Evolutionary conservation across 2,888 invertebrate genomes (phyloP).

Genomic region (Malacosoma neustria): DNA sequence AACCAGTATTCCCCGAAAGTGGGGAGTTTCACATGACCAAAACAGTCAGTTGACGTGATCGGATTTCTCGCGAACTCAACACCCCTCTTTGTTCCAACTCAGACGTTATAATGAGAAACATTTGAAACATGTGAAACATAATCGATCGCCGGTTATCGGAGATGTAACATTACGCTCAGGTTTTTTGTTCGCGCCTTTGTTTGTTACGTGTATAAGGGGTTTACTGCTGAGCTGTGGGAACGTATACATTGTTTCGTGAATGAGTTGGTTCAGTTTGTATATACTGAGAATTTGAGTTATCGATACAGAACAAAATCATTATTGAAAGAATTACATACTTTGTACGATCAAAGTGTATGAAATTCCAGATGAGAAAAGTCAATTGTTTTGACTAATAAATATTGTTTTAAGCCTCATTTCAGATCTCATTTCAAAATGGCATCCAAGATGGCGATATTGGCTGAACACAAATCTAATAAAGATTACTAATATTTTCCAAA

Average conservation of each 20-base stretch:
- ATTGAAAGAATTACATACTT: no score
- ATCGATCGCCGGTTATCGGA: conserved; percentile 60
- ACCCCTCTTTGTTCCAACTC: conserved; percentile 63
- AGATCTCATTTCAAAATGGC: no score
- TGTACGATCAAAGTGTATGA: no score
- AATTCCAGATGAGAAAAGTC: no score
- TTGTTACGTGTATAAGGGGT: conserved; percentile 28
- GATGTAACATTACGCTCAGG: conserved; percentile 48
- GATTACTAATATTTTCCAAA: no score
- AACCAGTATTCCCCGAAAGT: conserved; percentile 46
- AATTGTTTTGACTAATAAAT: no score
- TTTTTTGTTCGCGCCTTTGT: conserved; percentile 40
- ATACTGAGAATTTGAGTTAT: no score
- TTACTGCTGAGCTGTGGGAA: conserved; percentile 29
- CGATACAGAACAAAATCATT: no score
- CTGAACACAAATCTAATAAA: no score
- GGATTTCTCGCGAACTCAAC: conserved; percentile 44
- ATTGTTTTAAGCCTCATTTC: no score
- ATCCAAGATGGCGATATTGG: no score
- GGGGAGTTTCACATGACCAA: conserved; percentile 52
- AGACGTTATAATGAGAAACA: conserved; percentile 65
- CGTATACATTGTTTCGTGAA: conserved; percentile 8
- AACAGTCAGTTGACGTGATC: conserved; percentile 34
- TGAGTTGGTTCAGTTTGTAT: conserved; percentile 8
- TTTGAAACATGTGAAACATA: conserved; percentile 52